Evolutionary conservation across 35 echinoderm and acorn worm genomes (phyloP).

Genomic region (Hemicentrotus pulcherrimus): DNA sequence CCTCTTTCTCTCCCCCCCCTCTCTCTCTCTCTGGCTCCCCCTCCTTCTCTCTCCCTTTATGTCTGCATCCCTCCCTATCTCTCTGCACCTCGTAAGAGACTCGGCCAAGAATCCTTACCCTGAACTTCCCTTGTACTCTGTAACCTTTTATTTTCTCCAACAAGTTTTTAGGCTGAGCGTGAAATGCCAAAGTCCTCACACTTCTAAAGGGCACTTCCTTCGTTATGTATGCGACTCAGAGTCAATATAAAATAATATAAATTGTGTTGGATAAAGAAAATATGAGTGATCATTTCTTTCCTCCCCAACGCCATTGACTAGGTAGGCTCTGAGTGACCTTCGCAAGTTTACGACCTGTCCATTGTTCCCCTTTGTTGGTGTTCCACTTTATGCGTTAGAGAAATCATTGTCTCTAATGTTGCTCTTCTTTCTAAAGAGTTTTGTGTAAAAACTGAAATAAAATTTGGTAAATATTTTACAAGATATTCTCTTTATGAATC

Average conservation of each 20-base stretch:
- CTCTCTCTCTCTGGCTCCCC: background rate
- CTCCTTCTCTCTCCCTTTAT: background rate
- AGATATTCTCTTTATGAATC: background rate
- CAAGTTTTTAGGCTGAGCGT: slow-evolving; percentile 9
- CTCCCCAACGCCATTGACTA: background rate
- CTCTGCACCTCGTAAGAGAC: background rate
- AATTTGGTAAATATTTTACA: slow-evolving; percentile 8
- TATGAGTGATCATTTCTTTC: background rate
- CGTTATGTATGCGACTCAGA: slow-evolving; percentile 9
- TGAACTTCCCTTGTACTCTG: background rate
- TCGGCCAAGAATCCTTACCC: background rate
- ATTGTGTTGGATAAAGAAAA: slow-evolving; percentile 13
- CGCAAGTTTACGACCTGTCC: background rate
- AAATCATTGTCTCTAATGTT: background rate
- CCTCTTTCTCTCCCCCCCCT: no score
- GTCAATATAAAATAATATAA: slow-evolving; percentile 8
- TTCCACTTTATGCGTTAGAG: background rate
- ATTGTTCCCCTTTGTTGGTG: background rate
- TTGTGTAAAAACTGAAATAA: slow-evolving; percentile 4
- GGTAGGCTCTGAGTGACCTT: background rate
- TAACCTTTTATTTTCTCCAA: slow-evolving; percentile 19
- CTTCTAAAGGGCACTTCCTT: slow-evolving; percentile 16
- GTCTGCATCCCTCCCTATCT: background rate
- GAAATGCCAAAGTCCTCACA: background rate
- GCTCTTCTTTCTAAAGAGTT: background rate